Percentiles rank a stretch among this genome's conserved stretches.
phyloP scores from a whole-genome alignment of 1,140 invertebrate species.

The Aphaenogaster ashmeadi region DNA sequence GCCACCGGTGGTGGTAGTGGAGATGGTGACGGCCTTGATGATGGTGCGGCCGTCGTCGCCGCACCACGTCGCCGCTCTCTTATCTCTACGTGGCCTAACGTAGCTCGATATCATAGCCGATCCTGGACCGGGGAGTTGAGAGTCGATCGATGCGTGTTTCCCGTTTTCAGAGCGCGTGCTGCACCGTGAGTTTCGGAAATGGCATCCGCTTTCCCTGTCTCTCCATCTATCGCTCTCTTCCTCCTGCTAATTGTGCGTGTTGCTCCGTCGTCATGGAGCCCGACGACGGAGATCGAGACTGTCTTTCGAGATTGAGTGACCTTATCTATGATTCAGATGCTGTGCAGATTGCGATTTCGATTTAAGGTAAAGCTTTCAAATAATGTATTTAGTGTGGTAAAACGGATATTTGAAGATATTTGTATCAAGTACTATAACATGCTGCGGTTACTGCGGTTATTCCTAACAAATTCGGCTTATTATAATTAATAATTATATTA shows the following conservation, averaged over 20 bases:
- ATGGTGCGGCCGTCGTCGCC: slow-evolving; percentile 23
- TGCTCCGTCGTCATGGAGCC: slow-evolving; percentile 20
- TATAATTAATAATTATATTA: neutral
- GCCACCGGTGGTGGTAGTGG: slow-evolving; percentile 62
- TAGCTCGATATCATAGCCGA: slow-evolving; percentile 82
- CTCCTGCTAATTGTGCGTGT: slow-evolving; percentile 3
- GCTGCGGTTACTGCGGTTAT: neutral
- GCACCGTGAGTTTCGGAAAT: slow-evolving; percentile 59
- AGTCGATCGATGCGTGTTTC: slow-evolving; percentile 65
- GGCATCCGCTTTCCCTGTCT: slow-evolving; percentile 38
- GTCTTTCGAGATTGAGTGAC: slow-evolving; percentile 24
- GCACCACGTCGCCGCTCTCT: slow-evolving; percentile 59
- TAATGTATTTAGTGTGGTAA: neutral
- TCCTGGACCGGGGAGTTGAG: slow-evolving; percentile 41
- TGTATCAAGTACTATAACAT: neutral
- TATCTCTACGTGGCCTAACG: slow-evolving; percentile 74
- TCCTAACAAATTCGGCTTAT: neutral
- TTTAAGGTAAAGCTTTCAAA: slow-evolving; percentile 25
- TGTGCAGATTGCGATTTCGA: slow-evolving; percentile 27
- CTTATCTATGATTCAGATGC: slow-evolving; percentile 19
- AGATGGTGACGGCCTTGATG: slow-evolving; percentile 62
- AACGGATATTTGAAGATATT: neutral
- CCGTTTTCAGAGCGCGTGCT: slow-evolving; percentile 57
- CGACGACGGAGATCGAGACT: neutral
- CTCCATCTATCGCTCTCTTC: neutral